A percentile compares a stretch with the other conserved stretches of the same genome.
These are phyloP conservation scores for Platycheirus rosarum DNA, from an alignment of 2,888 invertebrate genomes.

Conservation along the genomic window DNA sequence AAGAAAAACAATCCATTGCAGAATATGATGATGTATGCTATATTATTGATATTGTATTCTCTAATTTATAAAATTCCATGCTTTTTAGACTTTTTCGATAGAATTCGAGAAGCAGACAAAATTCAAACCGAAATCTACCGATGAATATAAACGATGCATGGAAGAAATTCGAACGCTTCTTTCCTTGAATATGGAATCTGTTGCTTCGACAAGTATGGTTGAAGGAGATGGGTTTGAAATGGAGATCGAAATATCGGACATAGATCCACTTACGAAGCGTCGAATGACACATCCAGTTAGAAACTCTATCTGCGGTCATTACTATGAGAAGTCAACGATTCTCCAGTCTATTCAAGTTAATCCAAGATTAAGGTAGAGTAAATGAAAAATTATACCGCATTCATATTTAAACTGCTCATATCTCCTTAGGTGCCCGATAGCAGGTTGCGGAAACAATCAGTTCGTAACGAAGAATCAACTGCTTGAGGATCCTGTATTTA, in stretches of 20 bases:
- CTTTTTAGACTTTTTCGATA: constrained; percentile 42
- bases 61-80: neutral
- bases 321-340: constrained; percentile 83
- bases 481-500: constrained; percentile 82
- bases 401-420: too few species aligned
- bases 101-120: constrained; percentile 49
- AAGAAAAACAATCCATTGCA: constrained; percentile 38
- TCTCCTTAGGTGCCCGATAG: constrained; percentile 80
- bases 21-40: constrained; percentile 48
- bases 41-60: too few species aligned
- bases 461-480: constrained; percentile 81
- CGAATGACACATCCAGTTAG: constrained; percentile 83
- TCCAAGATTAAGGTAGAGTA: constrained; percentile 78
- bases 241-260: constrained; percentile 79
- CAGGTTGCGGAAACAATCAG: constrained; percentile 83
- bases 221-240: constrained; percentile 76
- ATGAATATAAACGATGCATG: constrained; percentile 75
- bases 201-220: constrained; percentile 47
- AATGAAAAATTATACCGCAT: neutral
- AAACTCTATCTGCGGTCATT: constrained; percentile 83
- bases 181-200: constrained; percentile 27
- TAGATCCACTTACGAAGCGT: constrained; percentile 84
- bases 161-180: constrained; percentile 32
- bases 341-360: constrained; percentile 81
- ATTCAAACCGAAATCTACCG: constrained; percentile 59